These are phyloP conservation scores for Gonioctena quinquepunctata DNA, from an alignment of 1,140 invertebrate species.

Conservation along the genomic window DNA sequence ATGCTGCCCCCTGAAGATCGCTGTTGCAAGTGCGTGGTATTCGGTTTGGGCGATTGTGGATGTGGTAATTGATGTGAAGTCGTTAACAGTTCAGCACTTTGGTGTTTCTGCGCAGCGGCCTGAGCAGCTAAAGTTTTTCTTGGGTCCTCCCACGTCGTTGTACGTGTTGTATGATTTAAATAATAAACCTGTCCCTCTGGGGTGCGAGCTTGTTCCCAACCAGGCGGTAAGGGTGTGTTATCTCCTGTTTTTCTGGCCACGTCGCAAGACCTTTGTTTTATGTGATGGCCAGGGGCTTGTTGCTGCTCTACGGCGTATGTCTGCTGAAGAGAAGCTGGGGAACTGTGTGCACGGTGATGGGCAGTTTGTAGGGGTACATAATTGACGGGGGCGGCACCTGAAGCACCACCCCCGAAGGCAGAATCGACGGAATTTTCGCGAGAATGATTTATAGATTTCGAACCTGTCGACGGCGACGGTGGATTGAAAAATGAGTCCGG, in stretches of 20 bases:
- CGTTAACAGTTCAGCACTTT: slow-evolving; percentile 59
- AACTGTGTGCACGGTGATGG: slow-evolving; percentile 92
- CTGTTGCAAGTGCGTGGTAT: slow-evolving; percentile 48
- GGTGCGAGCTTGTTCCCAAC: slow-evolving; percentile 94
- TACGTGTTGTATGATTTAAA: slow-evolving; percentile 89
- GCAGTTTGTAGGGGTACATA: slow-evolving; percentile 63
- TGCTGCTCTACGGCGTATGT: slow-evolving; percentile 78
- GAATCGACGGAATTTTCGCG: slow-evolving; percentile 91
- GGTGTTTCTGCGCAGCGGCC: slow-evolving; percentile 62
- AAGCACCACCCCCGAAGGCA: slow-evolving; percentile 67
- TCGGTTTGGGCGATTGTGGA: slow-evolving; percentile 44
- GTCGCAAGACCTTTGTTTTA: slow-evolving; percentile 90
- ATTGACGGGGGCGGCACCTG: slow-evolving; percentile 47
- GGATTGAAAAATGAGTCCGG: slow-evolving; percentile 97
- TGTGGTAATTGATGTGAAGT: slow-evolving; percentile 52
- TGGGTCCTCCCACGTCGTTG: slow-evolving; percentile 96
- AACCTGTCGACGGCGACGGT: slow-evolving; percentile 63
- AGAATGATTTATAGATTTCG: slow-evolving; percentile 85
- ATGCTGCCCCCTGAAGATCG: slow-evolving; percentile 45
- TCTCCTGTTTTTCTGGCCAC: slow-evolving; percentile 77
- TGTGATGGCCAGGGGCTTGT: slow-evolving; percentile 61
- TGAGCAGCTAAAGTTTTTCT: slow-evolving; percentile 79
- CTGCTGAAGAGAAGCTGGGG: slow-evolving; percentile 91
- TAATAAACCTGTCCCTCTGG: slow-evolving; percentile 77
- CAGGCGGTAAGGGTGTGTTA: slow-evolving; percentile 83